Percentiles rank a stretch among this genome's conserved stretches.
Evolutionary conservation across 2,888 invertebrate species (phyloP).

Genomic region (Luperina testacea): DNA sequence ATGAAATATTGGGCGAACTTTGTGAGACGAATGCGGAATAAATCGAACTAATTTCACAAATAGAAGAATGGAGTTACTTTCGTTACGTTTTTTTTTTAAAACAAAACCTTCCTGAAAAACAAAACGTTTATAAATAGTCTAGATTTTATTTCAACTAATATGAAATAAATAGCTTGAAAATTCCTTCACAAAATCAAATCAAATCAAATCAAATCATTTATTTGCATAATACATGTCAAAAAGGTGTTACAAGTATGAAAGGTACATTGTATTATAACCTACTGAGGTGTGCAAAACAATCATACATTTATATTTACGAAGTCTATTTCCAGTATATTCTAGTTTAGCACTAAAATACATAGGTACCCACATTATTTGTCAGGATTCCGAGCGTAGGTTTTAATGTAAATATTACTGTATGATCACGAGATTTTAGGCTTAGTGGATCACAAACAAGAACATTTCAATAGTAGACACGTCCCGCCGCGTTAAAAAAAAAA

Average conservation of each 20-base stretch:
- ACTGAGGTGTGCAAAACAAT: too few species aligned
- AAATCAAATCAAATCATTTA: too few species aligned
- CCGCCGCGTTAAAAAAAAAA: background rate
- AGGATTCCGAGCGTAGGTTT: slow-evolving; percentile 30
- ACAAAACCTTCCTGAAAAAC: background rate
- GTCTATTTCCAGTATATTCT: slow-evolving; percentile 18
- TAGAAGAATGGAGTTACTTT: too few species aligned
- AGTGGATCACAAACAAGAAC: background rate
- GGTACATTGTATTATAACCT: too few species aligned
- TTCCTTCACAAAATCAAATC: too few species aligned
- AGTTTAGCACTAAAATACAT: slow-evolving; percentile 11
- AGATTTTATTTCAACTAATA: background rate
- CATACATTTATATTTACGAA: background rate
- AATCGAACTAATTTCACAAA: background rate
- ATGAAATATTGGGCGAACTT: too few species aligned
- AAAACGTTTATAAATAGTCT: background rate
- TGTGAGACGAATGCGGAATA: too few species aligned
- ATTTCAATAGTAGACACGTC: background rate
- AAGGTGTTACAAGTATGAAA: too few species aligned
- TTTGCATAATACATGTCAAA: too few species aligned
- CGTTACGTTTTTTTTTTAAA: background rate
- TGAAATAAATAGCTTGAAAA: slow-evolving; percentile 6
- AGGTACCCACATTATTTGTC: slow-evolving; percentile 34
- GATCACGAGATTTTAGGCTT: slow-evolving; percentile 28
- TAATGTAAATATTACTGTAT: slow-evolving; percentile 35